A percentile compares a stretch with the other conserved stretches of the same genome.
phyloP scores from a whole-genome alignment of 2,113 vertebrate species.

The Cynopterus brachyotis region DNA sequence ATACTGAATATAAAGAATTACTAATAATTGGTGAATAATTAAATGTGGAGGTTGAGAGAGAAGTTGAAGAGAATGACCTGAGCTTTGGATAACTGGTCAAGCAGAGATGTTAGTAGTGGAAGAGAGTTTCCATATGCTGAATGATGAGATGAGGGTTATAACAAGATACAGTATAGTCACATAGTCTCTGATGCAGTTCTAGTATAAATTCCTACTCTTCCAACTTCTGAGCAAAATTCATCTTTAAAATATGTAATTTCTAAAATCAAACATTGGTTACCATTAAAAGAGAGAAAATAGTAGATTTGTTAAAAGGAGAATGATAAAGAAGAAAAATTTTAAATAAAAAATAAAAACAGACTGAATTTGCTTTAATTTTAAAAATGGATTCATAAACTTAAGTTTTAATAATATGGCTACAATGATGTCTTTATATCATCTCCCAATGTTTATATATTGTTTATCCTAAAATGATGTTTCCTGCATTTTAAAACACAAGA shows the following conservation, averaged over 20 bases:
- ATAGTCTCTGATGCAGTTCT: not conserved
- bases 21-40: not conserved
- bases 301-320: not conserved
- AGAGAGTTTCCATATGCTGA: not conserved
- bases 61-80: not conserved
- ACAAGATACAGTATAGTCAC: not conserved
- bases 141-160: not conserved
- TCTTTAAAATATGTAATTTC: conserved; percentile 17
- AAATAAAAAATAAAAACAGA: not conserved
- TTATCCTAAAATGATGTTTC: not conserved
- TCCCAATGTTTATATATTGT: not conserved
- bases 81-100: not conserved
- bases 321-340: not conserved
- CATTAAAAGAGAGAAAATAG: not conserved
- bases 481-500: not conserved
- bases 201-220: not conserved
- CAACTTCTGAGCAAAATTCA: not conserved
- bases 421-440: not conserved
- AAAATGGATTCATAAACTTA: not conserved
- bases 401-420: not conserved
- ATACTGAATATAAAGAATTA: not conserved
- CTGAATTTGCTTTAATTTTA: not conserved
- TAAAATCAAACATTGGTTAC: not conserved
- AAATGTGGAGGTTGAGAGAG: not conserved
- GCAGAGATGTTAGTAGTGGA: not conserved